Evolutionary conservation across 2,113 vertebrate genomes (phyloP).

Genomic region (Natator depressus): DNA sequence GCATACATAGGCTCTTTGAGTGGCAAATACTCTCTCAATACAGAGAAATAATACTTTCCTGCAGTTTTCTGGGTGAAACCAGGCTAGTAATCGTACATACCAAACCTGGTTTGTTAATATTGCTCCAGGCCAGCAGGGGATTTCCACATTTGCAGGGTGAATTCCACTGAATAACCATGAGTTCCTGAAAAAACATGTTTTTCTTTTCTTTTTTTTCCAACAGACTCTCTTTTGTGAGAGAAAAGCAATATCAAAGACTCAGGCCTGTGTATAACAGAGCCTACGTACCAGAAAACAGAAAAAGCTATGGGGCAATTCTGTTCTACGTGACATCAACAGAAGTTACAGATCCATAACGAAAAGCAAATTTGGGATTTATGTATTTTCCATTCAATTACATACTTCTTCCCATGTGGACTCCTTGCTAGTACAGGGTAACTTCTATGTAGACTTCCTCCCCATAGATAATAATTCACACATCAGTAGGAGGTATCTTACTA

Average conservation of each 20-base stretch:
- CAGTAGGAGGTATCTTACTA: not conserved
- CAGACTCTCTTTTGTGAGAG: not conserved
- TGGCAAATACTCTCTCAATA: not conserved
- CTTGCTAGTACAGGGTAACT: not conserved
- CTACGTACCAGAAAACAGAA: not conserved
- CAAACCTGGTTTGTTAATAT: not conserved
- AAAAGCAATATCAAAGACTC: not conserved
- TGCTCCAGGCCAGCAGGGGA: not conserved
- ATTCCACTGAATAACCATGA: not conserved
- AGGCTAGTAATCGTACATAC: not conserved
- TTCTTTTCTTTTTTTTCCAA: not conserved
- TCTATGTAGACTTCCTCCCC: not conserved
- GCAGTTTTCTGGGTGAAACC: not conserved
- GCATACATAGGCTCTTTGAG: not conserved
- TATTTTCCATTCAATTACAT: not conserved
- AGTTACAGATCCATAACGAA: not conserved
- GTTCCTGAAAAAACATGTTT: not conserved
- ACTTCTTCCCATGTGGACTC: not conserved
- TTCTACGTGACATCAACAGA: not conserved
- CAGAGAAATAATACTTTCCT: not conserved
- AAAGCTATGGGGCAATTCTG: accelerated
- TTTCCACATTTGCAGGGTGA: not conserved
- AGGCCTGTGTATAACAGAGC: not conserved
- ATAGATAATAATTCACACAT: not conserved
- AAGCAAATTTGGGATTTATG: not conserved